Base-by-base conservation (phyloP, 2,113 vertebrate species). In the Apus apus region DNA sequence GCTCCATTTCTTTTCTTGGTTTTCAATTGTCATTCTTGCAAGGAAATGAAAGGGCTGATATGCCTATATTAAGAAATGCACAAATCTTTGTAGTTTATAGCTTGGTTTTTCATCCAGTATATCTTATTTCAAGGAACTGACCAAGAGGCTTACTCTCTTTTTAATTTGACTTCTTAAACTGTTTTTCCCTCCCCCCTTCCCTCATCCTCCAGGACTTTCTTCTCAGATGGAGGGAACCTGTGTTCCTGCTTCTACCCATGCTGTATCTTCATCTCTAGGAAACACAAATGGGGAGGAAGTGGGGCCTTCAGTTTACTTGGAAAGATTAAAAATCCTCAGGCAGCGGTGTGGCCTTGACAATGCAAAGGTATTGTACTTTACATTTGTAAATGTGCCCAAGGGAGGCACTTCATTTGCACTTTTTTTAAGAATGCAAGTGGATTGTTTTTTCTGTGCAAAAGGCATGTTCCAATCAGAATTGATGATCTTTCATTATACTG, bases 261-360 rank as follows among this genome's bases (percentile, higher is more conserved):
- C 98, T 48, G 94, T 98, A 61, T 97, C 97, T 86, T 90, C 97
- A 53, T 97, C 98, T 74, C 78, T 98, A 85, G 97, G 98, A 84
- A 98, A 98, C 96, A 98, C 98, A 96, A 99, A 99, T 15, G 99
- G 99, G 40, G 99, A 99, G 83, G 99, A 99, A 83, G 97, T 99
- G 65, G 99, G 99, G 65, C 99, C 99, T 14, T 99, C 99, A 2
- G 99, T 99, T 66, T 99, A 99, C 96, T 98, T 99, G 62, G 99
- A 99, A 97, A 98, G 99, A 95, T 98, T 99, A 91, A 99, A 99
- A 98, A 99, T 99, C 94, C 98, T 99, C 80, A 97, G 99, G 62
- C 99, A 99, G 96, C 98, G 99, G 56, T 99, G 99, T 92, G 99
- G 99, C 43, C 98, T 99, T 90, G 99, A 99, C 90, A 99, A 99